phyloP scores from a whole-genome alignment of 2,888 invertebrate genomes.

The Heteropelma amictum region DNA sequence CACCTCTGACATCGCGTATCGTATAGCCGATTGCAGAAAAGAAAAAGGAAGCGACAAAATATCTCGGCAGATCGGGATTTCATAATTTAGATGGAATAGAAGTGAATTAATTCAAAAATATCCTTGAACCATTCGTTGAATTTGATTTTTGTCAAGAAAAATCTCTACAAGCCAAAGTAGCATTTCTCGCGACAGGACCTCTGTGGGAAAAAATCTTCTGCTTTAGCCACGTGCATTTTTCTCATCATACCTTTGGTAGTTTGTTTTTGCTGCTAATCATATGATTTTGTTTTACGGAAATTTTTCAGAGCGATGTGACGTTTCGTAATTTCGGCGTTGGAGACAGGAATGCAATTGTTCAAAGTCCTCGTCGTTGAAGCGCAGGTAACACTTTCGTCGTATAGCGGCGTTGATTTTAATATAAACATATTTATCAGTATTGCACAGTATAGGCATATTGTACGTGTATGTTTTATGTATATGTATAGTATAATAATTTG shows the following conservation, averaged over 20 bases:
- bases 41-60: background rate
- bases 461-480: background rate
- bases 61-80: background rate
- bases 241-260: too few species aligned
- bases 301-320: too few species aligned
- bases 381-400: constrained; percentile 7
- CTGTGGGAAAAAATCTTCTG: too few species aligned
- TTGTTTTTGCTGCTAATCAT: too few species aligned
- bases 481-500: background rate
- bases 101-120: background rate
- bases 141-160: background rate
- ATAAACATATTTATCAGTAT: background rate
- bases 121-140: background rate
- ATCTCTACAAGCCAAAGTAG: too few species aligned
- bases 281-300: too few species aligned
- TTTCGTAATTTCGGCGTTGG: background rate
- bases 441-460: too few species aligned
- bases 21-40: constrained; percentile 7
- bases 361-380: background rate
- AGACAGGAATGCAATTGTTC: constrained; percentile 26
- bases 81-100: background rate
- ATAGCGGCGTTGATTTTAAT: background rate
- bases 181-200: too few species aligned
- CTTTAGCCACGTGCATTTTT: too few species aligned
- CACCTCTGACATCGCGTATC: constrained; percentile 34